Conservation (phyloP, 2,113 vertebrate species). For the Elachura formosa region DNA sequence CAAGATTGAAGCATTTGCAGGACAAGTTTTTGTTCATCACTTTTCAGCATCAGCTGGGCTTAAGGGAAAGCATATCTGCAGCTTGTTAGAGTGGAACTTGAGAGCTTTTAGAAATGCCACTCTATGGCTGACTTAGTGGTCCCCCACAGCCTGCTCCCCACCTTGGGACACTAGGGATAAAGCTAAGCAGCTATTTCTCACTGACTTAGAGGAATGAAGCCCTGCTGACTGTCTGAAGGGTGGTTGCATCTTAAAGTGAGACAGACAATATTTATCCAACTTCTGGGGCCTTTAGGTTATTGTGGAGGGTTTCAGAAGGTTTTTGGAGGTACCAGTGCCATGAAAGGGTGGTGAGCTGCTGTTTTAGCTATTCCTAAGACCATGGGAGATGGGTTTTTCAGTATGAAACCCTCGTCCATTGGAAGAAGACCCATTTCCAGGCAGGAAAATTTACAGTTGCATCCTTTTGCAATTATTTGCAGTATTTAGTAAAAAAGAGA, state of each 20-base stretch:
- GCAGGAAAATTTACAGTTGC: background rate
- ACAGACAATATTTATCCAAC: background rate
- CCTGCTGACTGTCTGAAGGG: background rate
- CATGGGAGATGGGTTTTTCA: background rate
- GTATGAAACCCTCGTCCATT: background rate
- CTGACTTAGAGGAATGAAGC: background rate
- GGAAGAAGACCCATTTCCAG: background rate
- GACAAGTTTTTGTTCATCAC: background rate
- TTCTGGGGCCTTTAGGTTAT: background rate
- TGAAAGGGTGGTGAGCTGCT: background rate
- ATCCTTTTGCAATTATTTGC: background rate
- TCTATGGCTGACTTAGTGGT: background rate
- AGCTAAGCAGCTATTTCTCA: background rate
- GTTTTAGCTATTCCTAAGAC: background rate
- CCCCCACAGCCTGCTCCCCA: background rate
- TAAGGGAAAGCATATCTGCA: background rate
- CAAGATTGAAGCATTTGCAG: background rate
- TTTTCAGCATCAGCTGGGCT: background rate
- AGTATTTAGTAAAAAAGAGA: background rate
- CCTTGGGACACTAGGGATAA: background rate
- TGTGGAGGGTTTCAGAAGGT: background rate
- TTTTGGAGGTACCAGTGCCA: background rate
- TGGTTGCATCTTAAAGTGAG: background rate
- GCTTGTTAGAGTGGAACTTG: background rate
- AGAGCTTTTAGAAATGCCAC: background rate